phyloP scores from a whole-genome alignment of 2,888 invertebrate genomes.

The Balanococcus diminutus region DNA sequence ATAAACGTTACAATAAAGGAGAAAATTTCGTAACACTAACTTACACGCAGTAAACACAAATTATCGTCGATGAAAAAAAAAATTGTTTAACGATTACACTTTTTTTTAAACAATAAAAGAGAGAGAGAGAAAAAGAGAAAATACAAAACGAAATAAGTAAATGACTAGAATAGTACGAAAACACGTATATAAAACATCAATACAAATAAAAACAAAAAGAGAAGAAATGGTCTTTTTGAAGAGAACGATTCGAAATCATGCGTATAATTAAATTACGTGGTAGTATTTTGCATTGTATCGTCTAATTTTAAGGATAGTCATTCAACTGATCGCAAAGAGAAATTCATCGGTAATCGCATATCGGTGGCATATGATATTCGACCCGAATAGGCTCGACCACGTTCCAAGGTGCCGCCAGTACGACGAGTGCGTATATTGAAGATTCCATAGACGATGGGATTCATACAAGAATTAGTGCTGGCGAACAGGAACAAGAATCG shows the following conservation, averaged over 20 bases:
- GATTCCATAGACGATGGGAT: conserved; percentile 92
- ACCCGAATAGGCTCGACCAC: conserved; percentile 25
- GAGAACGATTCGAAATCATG: neutral
- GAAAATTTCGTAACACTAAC: conserved; percentile 4
- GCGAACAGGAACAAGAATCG: conserved; percentile 91
- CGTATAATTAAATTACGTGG: neutral
- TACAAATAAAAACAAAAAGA: neutral
- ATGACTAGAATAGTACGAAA: conserved; percentile 36
- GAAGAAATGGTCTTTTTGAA: neutral
- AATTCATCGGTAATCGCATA: conserved; percentile 44
- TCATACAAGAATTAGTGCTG: conserved; percentile 94
- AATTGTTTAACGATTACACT: neutral
- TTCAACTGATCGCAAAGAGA: conserved; percentile 50
- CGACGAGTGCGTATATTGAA: conserved; percentile 72
- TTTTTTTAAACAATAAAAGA: neutral
- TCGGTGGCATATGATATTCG: conserved; percentile 49
- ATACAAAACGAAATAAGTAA: conserved; percentile 14
- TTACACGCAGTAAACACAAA: conserved; percentile 15
- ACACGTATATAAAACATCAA: conserved; percentile 18
- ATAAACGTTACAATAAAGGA: neutral
- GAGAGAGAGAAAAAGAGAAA: neutral
- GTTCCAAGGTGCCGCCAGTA: neutral
- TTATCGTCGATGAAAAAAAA: neutral
- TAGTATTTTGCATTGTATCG: conserved; percentile 39
- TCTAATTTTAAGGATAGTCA: conserved; percentile 45